Evolutionary conservation across 2,113 vertebrate genomes (phyloP), one percentile per base, ranked within the genome.

Genomic region (Elanoides forficatus): DNA sequence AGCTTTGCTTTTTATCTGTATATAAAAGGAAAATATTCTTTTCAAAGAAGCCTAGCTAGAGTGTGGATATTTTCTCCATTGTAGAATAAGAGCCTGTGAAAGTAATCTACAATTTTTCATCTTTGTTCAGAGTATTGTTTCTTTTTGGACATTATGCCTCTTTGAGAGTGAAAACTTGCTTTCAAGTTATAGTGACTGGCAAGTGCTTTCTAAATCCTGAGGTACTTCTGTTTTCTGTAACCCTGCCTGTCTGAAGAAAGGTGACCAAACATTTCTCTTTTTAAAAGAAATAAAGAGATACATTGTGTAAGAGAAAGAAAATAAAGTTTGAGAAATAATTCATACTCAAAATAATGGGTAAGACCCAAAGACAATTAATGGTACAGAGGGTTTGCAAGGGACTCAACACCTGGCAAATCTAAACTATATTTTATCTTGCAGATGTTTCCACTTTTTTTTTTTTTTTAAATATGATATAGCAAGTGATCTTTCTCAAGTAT

Each of bases 1-100:
- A 98, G 94, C 97, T 98, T 98, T 98, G 85, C 97, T 98, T 98
- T 98, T 98, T 98, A 97, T 98, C 97, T 98, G 93, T 92, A 47
- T 97, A 97, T 98, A 97, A 98, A 98, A 98, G 97, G 95, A 96
- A 98, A 98, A 98, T 88, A 95, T 81, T 90, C 94, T 98, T 97
- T 98, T 97, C 92, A 97, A 97, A 98, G 97, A 74, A 97, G 56
- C 42, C 88, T 96, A 62, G 86, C 74, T 81, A 92, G 76, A 93
- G 95, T 95, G 76, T 94, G 89, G 86, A 63, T 95, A 96, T 96
- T 97, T 95, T 95, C 75, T 95, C 66, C 74, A 76, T 79, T 94
- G 94, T 94, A 74, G 93, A 93, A 95, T 95, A 98, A 95, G 91
- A 97, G 92, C 32, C 53, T 95, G 73, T 93, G 92, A 96, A 95